Conservation (phyloP, 1,140 invertebrate genomes). For the Pseudachorutes palmiensis region DNA sequence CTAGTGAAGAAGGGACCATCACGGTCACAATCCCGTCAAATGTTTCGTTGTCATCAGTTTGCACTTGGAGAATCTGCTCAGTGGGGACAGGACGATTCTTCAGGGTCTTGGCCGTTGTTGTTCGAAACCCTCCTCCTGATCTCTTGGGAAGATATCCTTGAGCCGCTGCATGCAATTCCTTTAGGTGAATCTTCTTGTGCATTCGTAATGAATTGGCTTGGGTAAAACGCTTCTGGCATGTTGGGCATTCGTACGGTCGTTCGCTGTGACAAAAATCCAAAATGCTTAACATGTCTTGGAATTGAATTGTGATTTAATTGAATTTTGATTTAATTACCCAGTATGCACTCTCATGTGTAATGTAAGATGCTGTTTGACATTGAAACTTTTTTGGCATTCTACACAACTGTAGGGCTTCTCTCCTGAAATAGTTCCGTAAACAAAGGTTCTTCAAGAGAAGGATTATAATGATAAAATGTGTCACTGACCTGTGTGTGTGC, state of each 20-base stretch:
- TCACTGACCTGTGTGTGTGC: slow-evolving; percentile 17
- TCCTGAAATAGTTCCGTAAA: background rate
- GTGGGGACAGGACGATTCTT: no score
- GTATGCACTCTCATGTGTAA: slow-evolving; percentile 20
- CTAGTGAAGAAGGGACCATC: no score
- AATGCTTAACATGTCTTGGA: background rate
- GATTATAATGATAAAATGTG: no score
- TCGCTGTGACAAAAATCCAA: background rate
- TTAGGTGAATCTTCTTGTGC: slow-evolving; percentile 25
- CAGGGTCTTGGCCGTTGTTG: no score
- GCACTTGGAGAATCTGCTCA: no score
- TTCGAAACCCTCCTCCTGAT: no score
- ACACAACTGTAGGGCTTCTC: slow-evolving; percentile 20
- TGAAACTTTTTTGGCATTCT: slow-evolving; percentile 21
- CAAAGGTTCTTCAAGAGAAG: no score
- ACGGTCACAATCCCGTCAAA: no score
- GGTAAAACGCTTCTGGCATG: slow-evolving; percentile 21
- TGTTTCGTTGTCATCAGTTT: no score
- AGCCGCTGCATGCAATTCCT: background rate
- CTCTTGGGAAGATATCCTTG: no score
- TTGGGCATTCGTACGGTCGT: slow-evolving; percentile 19
- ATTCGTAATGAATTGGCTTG: slow-evolving; percentile 24
- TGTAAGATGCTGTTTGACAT: slow-evolving; percentile 25
- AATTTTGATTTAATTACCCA: background rate
- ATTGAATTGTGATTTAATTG: background rate